phyloP scores from a whole-genome alignment of 92 coral and sea anemone genomes.

The Pocillopora grandis region DNA sequence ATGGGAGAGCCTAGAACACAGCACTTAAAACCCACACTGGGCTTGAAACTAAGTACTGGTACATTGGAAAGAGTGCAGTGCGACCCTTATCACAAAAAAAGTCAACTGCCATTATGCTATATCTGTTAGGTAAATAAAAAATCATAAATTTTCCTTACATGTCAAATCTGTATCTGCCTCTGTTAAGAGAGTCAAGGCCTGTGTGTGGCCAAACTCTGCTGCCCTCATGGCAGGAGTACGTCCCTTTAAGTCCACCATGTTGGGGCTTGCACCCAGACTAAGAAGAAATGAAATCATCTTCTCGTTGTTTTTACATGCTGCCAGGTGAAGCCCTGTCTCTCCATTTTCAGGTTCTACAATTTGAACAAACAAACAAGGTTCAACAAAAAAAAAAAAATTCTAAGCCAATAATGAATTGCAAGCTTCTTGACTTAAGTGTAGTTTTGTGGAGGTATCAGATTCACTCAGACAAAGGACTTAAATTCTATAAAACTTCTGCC shows the following conservation, averaged over 20 bases:
- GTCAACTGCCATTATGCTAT: no score
- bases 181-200: slow-evolving; percentile 76
- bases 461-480: no score
- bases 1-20: no score
- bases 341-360: slow-evolving; percentile 90
- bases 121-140: background rate
- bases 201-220: slow-evolving; percentile 96
- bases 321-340: slow-evolving; percentile 94
- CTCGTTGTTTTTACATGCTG: slow-evolving; percentile 95
- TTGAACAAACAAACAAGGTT: background rate
- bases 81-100: no score
- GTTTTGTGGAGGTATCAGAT: no score
- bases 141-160: slow-evolving; percentile 50
- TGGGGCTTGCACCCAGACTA: slow-evolving; percentile 94
- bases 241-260: slow-evolving; percentile 89
- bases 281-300: slow-evolving; percentile 83
- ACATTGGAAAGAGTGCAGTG: no score
- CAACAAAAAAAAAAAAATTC: background rate
- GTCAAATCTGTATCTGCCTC: slow-evolving; percentile 89
- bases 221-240: slow-evolving; percentile 92
- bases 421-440: no score
- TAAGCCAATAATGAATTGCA: background rate
- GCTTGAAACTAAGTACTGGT: no score
- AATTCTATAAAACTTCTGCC: no score
- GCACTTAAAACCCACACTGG: no score